A percentile compares a stretch with the other conserved stretches of the same genome.
These are phyloP conservation scores for Deroptyus accipitrinus DNA, from an alignment of 2,113 vertebrate genomes.

Conservation along the genomic window DNA sequence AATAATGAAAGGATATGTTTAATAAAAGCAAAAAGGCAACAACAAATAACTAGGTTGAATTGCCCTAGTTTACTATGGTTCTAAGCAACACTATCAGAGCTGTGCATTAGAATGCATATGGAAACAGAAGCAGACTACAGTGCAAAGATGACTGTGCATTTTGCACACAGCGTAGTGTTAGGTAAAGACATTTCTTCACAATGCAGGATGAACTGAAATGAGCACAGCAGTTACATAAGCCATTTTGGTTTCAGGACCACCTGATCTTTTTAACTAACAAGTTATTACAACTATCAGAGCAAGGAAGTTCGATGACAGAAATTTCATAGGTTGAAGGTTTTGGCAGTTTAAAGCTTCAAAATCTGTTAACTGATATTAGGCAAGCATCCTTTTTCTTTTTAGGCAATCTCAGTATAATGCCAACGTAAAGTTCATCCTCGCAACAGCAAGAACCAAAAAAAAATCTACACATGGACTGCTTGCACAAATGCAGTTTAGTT, in stretches of 20 bases:
- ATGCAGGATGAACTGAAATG: neutral
- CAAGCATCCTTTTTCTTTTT: constrained; percentile 81
- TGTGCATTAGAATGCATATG: neutral
- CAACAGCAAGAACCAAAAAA: constrained; percentile 40
- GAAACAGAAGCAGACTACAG: neutral
- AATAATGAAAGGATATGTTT: neutral
- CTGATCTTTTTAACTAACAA: constrained; percentile 42
- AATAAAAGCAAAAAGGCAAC: neutral
- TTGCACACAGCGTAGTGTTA: neutral
- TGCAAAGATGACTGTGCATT: neutral
- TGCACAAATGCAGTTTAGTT: neutral
- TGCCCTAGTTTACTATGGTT: neutral
- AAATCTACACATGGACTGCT: neutral
- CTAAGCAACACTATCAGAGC: neutral
- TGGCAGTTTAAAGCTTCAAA: constrained; percentile 72
- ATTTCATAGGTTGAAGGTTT: constrained; percentile 56
- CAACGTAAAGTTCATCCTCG: constrained; percentile 9
- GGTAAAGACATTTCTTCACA: constrained; percentile 47
- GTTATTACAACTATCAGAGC: constrained; percentile 41
- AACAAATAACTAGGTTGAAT: neutral
- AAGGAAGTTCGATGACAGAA: constrained; percentile 52
- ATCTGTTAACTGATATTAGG: constrained; percentile 80
- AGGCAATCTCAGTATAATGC: constrained; percentile 74
- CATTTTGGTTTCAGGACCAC: neutral
- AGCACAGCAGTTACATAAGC: constrained; percentile 38